Conservation (phyloP, 2,888 invertebrate genomes). For the Temnothorax unifasciatus region DNA sequence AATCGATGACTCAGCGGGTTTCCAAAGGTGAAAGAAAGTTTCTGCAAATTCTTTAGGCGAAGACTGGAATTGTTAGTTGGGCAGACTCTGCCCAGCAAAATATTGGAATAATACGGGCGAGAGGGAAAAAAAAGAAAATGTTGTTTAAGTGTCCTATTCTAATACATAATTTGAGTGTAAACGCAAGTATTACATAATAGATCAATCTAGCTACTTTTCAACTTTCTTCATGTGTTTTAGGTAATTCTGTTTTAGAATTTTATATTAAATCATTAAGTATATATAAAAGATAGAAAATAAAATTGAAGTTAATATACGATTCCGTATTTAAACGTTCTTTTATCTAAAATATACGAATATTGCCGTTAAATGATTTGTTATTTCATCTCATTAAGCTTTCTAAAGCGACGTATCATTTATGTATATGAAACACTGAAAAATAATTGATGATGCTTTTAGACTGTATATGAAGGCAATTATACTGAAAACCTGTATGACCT, state of each 20-base stretch:
- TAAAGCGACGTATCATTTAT: not conserved
- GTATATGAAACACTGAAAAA: not conserved
- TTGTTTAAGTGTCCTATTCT: not conserved
- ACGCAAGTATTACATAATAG: not conserved
- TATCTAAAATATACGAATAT: not conserved
- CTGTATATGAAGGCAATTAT: not conserved
- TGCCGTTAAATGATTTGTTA: not conserved
- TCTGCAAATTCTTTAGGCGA: not conserved
- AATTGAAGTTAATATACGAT: not conserved
- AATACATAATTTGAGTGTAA: not conserved
- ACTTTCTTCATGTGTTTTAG: not conserved
- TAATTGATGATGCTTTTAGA: not conserved
- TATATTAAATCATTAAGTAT: not conserved
- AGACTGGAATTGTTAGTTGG: slow-evolving; percentile 10
- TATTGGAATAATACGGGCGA: not conserved
- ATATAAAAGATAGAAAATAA: not conserved
- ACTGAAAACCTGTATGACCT: slow-evolving; percentile 4
- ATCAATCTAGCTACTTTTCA: not conserved
- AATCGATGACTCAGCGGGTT: slow-evolving; percentile 14
- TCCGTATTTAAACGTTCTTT: not conserved
- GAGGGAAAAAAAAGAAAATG: not conserved
- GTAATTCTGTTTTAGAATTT: not conserved
- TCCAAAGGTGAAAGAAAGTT: slow-evolving; percentile 27
- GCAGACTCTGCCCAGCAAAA: not conserved
- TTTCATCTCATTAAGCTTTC: not conserved